phyloP scores from a whole-genome alignment of 2,888 invertebrate species.

The Chydorus sphaericus region DNA sequence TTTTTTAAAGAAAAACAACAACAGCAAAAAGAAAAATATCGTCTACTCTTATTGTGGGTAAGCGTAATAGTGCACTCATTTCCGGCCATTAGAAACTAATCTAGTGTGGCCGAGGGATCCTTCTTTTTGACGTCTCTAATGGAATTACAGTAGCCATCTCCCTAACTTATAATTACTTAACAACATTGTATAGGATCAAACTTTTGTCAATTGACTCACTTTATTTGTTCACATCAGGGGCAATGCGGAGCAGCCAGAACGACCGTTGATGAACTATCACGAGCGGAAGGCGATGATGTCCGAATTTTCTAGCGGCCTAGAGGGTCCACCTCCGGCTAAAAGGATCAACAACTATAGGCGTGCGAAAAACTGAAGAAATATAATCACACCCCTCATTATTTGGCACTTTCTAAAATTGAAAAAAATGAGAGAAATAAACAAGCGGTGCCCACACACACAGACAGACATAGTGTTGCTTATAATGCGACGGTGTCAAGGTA shows the following conservation, averaged over 20 bases:
- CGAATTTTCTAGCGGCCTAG: neutral
- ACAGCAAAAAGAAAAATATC: too few species aligned
- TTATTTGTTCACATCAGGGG: neutral
- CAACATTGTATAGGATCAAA: neutral
- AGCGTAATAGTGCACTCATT: neutral
- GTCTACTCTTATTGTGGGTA: too few species aligned
- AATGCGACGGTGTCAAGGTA: slow-evolving; percentile 2
- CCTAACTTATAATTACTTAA: neutral
- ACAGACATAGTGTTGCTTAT: neutral
- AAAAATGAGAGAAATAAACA: too few species aligned
- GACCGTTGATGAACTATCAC: neutral
- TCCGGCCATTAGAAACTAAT: neutral
- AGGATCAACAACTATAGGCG: too few species aligned
- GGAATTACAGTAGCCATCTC: too few species aligned
- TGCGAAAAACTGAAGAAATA: too few species aligned
- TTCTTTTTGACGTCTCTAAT: too few species aligned
- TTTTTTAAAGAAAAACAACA: too few species aligned
- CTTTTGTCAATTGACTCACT: neutral
- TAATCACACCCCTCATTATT: too few species aligned
- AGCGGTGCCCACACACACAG: too few species aligned
- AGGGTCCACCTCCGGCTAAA: neutral
- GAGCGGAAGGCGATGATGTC: neutral
- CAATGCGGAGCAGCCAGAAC: neutral
- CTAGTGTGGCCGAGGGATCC: neutral
- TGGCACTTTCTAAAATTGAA: too few species aligned